Evolutionary conservation across 2,797 vertebrate genomes (phyloP).

Genomic region (Aldrovandia affinis): DNA sequence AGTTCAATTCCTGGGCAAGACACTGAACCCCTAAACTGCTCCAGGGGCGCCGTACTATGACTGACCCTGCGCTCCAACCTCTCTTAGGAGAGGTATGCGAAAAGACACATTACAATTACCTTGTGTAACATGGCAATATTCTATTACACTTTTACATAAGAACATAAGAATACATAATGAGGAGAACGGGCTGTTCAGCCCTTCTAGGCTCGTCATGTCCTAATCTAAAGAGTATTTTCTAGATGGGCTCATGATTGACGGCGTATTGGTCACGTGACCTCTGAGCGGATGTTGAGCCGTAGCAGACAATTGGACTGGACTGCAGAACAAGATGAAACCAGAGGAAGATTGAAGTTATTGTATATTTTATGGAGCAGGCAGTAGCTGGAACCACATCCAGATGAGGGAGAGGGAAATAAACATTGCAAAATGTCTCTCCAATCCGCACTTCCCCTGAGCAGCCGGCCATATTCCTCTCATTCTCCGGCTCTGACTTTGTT

Average conservation of each 20-base stretch:
- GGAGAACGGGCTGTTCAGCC: too few relatives aligned
- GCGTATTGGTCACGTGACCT: background rate
- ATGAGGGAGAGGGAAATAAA: background rate
- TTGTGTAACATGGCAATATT: too few relatives aligned
- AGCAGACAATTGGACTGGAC: background rate
- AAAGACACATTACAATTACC: too few relatives aligned
- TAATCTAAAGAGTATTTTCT: too few relatives aligned
- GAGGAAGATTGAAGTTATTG: slow-evolving; percentile 28
- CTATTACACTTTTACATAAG: too few relatives aligned
- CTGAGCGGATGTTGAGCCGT: background rate
- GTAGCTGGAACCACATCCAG: background rate
- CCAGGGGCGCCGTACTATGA: too few relatives aligned
- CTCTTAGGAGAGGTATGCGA: too few relatives aligned
- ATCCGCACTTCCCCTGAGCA: background rate
- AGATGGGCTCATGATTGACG: background rate
- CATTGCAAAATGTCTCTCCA: background rate
- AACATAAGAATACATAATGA: too few relatives aligned
- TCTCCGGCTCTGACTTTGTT: slow-evolving; percentile 40
- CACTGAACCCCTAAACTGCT: too few relatives aligned
- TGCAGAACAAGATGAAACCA: slow-evolving; percentile 1
- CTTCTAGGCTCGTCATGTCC: too few relatives aligned
- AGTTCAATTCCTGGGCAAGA: too few relatives aligned
- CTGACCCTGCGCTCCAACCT: too few relatives aligned
- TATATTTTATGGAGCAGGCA: slow-evolving; percentile 29
- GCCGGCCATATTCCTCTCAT: slow-evolving; percentile 7